Evolutionary conservation across 2,797 vertebrate species (phyloP).

Genomic region (Mus caroli): DNA sequence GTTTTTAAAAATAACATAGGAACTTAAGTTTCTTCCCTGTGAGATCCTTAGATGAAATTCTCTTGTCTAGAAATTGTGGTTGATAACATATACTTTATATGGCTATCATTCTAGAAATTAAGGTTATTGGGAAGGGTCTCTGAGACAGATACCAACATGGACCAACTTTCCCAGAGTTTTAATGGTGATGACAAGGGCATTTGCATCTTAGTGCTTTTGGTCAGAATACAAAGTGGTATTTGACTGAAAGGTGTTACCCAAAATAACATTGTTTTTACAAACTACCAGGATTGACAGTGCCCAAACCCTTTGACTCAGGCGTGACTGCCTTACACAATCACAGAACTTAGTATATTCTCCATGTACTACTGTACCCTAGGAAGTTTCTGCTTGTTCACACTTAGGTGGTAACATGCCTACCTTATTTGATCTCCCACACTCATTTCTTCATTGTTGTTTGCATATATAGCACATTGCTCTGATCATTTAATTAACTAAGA

Average conservation of each 20-base stretch:
- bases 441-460: not conserved
- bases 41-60: not conserved
- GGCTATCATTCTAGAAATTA: not conserved
- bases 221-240: not conserved
- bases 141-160: not conserved
- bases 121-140: not conserved
- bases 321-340: not conserved
- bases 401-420: not conserved
- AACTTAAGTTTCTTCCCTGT: not conserved
- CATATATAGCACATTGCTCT: too few species aligned
- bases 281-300: rapidly evolving
- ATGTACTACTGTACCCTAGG: not conserved
- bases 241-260: not conserved
- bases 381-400: not conserved
- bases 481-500: not conserved
- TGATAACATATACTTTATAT: not conserved
- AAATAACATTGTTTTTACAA: not conserved
- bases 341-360: not conserved
- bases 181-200: not conserved
- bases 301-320: not conserved
- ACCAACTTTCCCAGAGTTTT: not conserved
- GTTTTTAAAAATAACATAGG: not conserved
- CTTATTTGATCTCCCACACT: not conserved
- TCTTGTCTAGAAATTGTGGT: not conserved
- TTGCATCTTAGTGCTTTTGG: not conserved